A percentile compares a stretch with the other conserved stretches of the same genome.
Conservation (phyloP, 1,140 invertebrate species). For the Gryllus bimaculatus region DNA sequence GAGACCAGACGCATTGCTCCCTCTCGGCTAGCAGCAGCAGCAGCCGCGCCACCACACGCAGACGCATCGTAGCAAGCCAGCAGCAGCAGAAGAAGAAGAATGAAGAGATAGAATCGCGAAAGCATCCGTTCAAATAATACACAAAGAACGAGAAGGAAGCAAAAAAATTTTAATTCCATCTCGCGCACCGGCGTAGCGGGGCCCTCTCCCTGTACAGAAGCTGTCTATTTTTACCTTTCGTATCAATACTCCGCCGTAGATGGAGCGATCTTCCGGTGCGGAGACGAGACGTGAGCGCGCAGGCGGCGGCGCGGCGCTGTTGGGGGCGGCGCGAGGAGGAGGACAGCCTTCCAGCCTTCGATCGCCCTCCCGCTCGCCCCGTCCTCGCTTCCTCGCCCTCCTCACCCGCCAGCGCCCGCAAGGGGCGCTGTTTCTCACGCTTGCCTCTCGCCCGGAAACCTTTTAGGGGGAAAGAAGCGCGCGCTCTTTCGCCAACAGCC, state of each 20-base stretch:
- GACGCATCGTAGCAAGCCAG: too few species aligned
- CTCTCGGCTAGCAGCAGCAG: neutral
- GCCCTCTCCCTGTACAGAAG: conserved; percentile 12
- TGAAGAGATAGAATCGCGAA: too few species aligned
- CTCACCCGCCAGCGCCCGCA: too few species aligned
- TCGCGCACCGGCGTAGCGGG: neutral
- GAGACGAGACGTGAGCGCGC: neutral
- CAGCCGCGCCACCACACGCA: neutral
- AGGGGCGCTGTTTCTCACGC: too few species aligned
- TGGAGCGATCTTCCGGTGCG: neutral
- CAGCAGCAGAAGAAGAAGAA: neutral
- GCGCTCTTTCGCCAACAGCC: neutral
- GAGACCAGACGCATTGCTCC: neutral
- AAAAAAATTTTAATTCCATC: neutral
- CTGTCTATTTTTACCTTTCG: conserved; percentile 19
- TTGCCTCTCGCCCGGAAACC: neutral
- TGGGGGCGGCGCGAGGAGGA: too few species aligned
- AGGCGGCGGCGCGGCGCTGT: neutral
- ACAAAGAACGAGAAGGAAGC: neutral
- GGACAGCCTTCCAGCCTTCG: neutral
- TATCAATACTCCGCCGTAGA: neutral
- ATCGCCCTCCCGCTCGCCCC: neutral
- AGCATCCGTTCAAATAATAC: neutral
- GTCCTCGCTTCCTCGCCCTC: too few species aligned
- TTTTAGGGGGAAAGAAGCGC: neutral